Conservation (phyloP, 2,888 invertebrate species). For the Danaus chrysippus region DNA sequence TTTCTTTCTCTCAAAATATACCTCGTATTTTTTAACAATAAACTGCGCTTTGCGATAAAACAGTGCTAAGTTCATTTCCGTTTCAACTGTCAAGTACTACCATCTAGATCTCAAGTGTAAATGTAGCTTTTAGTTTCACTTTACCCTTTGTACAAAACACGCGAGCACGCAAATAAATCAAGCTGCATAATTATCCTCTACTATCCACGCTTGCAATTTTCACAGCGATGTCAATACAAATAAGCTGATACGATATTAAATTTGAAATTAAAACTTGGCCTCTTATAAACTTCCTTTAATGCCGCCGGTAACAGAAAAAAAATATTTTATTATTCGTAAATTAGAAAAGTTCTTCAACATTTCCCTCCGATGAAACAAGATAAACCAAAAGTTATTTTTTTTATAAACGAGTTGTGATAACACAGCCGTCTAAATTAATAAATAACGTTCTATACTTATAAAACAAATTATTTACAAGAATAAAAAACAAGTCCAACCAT, state of each 20-base stretch:
- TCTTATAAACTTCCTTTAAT: slow-evolving; percentile 62
- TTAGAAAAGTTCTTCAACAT: slow-evolving; percentile 67
- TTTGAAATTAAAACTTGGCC: slow-evolving; percentile 66
- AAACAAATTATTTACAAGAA: background rate
- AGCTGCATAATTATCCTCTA: too few species aligned
- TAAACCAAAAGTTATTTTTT: slow-evolving; percentile 43
- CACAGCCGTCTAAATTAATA: background rate
- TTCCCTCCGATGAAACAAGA: slow-evolving; percentile 50
- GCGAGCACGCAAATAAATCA: slow-evolving; percentile 65
- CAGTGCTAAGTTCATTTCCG: slow-evolving; percentile 47
- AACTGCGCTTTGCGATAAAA: background rate
- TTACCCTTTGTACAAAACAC: slow-evolving; percentile 65
- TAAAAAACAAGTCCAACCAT: background rate
- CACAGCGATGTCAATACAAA: slow-evolving; percentile 3
- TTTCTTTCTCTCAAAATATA: too few species aligned
- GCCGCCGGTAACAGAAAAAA: slow-evolving; percentile 59
- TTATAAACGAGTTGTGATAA: slow-evolving; percentile 18
- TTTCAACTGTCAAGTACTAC: slow-evolving; percentile 58
- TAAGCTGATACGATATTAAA: slow-evolving; percentile 32
- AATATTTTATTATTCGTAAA: slow-evolving; percentile 70
- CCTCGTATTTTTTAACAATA: too few species aligned
- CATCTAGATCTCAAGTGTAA: slow-evolving; percentile 63
- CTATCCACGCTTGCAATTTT: background rate
- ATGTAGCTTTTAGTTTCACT: slow-evolving; percentile 76
- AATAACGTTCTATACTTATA: background rate